Conservation (phyloP, 1,140 invertebrate species). For the Heliothis subflexa region DNA sequence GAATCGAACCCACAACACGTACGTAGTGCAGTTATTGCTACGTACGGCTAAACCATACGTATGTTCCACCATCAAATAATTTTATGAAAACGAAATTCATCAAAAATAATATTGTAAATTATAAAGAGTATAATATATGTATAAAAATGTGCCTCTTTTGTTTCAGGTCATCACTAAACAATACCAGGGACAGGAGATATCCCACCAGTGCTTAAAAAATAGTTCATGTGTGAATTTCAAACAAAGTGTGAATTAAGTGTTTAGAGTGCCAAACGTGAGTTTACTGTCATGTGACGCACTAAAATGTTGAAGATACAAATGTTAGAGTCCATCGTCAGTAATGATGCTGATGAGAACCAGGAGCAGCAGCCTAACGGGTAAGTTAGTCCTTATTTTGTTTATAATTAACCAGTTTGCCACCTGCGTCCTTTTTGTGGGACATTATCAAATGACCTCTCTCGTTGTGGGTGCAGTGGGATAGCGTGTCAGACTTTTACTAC, state of each 20-base stretch:
- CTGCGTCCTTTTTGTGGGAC: no score
- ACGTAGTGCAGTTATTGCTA: no score
- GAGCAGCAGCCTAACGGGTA: conserved; percentile 78
- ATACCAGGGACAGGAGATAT: conserved; percentile 10
- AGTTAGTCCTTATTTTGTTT: conserved; percentile 48
- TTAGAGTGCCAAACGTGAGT: conserved; percentile 39
- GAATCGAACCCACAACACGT: background rate
- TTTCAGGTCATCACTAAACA: conserved; percentile 52
- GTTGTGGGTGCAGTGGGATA: no score
- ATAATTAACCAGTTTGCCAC: background rate
- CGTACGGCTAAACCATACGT: no score
- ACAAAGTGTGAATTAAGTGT: conserved; percentile 28
- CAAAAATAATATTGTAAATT: background rate
- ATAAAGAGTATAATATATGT: background rate
- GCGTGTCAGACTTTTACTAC: no score
- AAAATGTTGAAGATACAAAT: conserved; percentile 85
- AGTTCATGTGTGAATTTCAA: conserved; percentile 17
- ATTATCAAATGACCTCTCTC: no score
- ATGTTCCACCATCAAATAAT: no score
- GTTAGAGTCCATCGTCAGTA: conserved; percentile 83
- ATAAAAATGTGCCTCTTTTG: conserved; percentile 13
- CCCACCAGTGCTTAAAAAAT: background rate
- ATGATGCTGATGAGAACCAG: conserved; percentile 78
- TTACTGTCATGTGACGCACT: conserved; percentile 77
- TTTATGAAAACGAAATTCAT: no score